Percentiles rank a stretch among this genome's conserved stretches.
These are phyloP conservation scores for Cylindroiulus punctatus DNA, from an alignment of 2,888 invertebrate genomes.

Conservation along the genomic window DNA sequence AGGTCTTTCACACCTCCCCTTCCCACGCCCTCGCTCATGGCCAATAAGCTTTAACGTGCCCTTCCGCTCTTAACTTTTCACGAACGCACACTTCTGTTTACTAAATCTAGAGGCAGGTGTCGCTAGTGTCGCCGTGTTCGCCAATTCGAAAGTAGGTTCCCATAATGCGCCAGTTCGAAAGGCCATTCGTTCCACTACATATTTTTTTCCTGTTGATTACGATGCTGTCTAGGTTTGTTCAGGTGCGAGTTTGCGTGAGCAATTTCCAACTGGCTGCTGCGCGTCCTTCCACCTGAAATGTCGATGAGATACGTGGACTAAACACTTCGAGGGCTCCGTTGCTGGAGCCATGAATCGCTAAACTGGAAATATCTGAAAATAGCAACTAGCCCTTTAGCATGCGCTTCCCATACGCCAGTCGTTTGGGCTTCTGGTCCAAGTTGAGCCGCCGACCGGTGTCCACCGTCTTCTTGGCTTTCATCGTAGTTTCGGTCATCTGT, in stretches of 20 bases:
- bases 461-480: constrained; percentile 33
- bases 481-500: background rate
- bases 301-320: background rate
- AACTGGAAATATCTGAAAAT: background rate
- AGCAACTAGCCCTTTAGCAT: background rate
- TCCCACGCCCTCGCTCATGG: no score
- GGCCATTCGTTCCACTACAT: no score
- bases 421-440: background rate
- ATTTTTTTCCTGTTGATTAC: no score
- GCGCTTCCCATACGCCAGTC: background rate
- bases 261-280: background rate
- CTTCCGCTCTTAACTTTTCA: no score
- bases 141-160: no score
- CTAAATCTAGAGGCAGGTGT: no score
- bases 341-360: background rate
- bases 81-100: no score
- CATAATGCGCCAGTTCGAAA: no score
- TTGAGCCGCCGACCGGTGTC: background rate
- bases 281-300: background rate
- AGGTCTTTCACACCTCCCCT: no score
- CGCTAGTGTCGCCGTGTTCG: no score
- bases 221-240: background rate
- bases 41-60: no score
- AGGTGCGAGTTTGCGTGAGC: background rate
- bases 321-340: background rate